Evolutionary conservation across 1,140 invertebrate genomes (phyloP).

Genomic region (Zaprionus inermis): DNA sequence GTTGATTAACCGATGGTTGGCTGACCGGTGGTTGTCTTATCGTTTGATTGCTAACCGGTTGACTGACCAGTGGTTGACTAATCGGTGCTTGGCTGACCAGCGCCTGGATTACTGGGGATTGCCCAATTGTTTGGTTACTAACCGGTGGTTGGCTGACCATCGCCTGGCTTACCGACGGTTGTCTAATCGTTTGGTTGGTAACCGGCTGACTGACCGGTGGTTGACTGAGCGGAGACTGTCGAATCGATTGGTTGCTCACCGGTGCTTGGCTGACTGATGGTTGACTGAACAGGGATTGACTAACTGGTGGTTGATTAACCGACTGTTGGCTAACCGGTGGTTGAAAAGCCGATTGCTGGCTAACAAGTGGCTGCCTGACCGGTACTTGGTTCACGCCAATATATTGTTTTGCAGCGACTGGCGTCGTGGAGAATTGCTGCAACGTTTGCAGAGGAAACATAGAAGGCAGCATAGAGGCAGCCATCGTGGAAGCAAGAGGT

Average conservation of each 20-base stretch:
- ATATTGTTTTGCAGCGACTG: no score
- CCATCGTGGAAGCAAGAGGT: neutral
- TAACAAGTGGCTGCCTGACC: conserved; percentile 30
- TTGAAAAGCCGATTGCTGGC: conserved; percentile 24
- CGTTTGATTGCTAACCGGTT: neutral
- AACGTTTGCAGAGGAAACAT: neutral
- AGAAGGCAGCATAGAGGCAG: neutral
- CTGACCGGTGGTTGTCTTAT: neutral
- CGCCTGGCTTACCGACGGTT: neutral
- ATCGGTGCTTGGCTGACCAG: neutral
- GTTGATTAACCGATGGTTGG: conserved; percentile 15
- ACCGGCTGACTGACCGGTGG: conserved; percentile 1
- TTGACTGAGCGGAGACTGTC: neutral
- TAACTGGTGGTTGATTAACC: conserved; percentile 11
- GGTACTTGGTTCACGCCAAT: conserved; percentile 2
- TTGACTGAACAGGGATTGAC: neutral
- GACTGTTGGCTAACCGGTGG: conserved; percentile 1
- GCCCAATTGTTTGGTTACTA: neutral
- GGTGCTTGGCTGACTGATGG: neutral
- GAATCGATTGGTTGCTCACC: no score
- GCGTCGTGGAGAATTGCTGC: neutral
- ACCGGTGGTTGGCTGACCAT: neutral
- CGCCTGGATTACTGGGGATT: neutral
- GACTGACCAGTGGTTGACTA: conserved; percentile 13
- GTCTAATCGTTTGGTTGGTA: neutral